phyloP scores from a whole-genome alignment of 2,797 vertebrate genomes.

The Hippopotamyrus pictus region DNA sequence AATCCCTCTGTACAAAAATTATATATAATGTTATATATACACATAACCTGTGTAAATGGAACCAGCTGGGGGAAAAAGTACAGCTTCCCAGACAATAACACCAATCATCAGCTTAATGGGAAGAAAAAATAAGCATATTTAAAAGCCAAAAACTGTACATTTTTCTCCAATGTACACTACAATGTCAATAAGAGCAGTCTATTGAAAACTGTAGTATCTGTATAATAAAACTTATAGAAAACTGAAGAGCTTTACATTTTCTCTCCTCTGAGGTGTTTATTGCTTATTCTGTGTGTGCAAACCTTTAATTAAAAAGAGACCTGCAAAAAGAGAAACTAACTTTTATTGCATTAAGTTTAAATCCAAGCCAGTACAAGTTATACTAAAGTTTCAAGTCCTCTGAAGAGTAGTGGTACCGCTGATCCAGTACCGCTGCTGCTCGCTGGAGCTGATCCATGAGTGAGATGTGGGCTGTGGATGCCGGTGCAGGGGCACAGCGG shows the following conservation, averaged over 20 bases:
- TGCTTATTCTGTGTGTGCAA: neutral
- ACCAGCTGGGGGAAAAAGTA: constrained; percentile 22
- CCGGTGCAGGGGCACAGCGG: neutral
- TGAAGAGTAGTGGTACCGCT: neutral
- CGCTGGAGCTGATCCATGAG: neutral
- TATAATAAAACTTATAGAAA: constrained; percentile 63
- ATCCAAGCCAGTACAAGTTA: constrained; percentile 13
- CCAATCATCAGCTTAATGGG: constrained; percentile 34
- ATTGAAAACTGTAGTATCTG: constrained; percentile 59
- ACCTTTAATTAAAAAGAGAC: neutral
- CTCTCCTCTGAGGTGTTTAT: neutral
- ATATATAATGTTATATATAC: constrained; percentile 18
- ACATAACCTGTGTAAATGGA: constrained; percentile 26
- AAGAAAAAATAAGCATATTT: constrained; percentile 34
- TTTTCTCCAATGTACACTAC: constrained; percentile 48
- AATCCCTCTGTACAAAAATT: constrained; percentile 19
- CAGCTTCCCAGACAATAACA: constrained; percentile 33
- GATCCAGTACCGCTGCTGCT: neutral
- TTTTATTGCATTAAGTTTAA: constrained; percentile 17
- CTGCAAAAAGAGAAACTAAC: neutral
- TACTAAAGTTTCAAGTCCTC: constrained; percentile 12
- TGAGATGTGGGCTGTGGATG: neutral
- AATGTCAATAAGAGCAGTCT: constrained; percentile 54
- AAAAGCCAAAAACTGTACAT: constrained; percentile 58
- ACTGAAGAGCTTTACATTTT: constrained; percentile 20